Evolutionary conservation across 2,797 vertebrate species (phyloP), one percentile per base, ranked within the genome.

Genomic region (Chaetodon trifasciatus): DNA sequence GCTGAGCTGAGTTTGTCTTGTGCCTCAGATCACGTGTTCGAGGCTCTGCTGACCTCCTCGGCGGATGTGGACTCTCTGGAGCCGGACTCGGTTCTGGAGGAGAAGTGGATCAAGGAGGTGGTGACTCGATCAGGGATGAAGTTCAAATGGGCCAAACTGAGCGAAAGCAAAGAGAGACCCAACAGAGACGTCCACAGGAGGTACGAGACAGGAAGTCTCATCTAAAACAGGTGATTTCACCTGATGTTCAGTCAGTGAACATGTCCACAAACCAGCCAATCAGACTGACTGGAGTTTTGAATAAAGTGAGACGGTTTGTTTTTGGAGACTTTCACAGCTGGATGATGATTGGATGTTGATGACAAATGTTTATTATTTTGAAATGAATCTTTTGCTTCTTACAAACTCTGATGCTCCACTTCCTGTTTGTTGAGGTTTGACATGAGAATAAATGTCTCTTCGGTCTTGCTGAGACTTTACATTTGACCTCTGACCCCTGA

Each of bases 41-140:
- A 98, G 91, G 95, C 93, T 0, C 93, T 99, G 72, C 84, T 97
- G 0, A 96, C 97, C 93, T 96, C 96, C 5, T n/a, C 91, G 0
- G 0, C 96, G 63, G 89, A 97, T 57, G 8, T 96, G 67, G 92
- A 96, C 56, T 91, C 93, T 9, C 75, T 99, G 28, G 93, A 96
- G 61, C 95, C 92, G 10, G 86, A 95, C 68, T 96, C 96, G 0
- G n/a, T 93, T 57, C 94, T 99, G 79, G 58, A 88, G 53, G 96
- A 97, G 81, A 60, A 80, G 11, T 96, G 94, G 91, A 96, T 99
- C 60, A 98, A 98, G 84, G 95, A 97, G 81, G 94, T 94, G 35
- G 88, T 99, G 88, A 97, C 93, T 44, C 96, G 93, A 32, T 96
- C 96, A 0, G 97, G 97, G 46, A 97, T 97, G 97, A 98, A 97